Base-by-base conservation (phyloP, 2,797 vertebrate genomes). In the Manis javanica region DNA sequence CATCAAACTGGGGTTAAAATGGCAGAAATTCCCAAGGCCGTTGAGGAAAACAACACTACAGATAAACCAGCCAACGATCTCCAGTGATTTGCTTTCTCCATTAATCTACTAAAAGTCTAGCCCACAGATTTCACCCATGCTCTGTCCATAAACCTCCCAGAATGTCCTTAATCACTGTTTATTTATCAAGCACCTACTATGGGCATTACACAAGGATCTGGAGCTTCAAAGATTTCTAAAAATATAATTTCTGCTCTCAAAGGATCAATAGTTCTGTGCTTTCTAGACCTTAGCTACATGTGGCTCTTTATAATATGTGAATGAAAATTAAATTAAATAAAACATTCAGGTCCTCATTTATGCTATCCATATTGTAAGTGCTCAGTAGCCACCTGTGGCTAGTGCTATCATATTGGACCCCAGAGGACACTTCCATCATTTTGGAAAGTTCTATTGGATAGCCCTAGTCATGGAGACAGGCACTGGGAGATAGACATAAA, bases 101-200 rank as follows among this genome's bases (percentile, higher is more conserved):
- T 64, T 26, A 42, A 68, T 59, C n/a, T 39, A 39, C 42, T n/a
- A 59, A 77, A 61, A 64, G 63, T 97, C 29, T 0, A 1, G 74
- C 2, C 74, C 95, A 96, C 42, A 23, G 74, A 88, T 94, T 88
- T 94, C 29, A 74, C 19, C 53, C 42, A 49, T 3, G 16, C 29
- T 16, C 34, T 69, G 55, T 59, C 72, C 16, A 86, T 59, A 74
- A 87, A 71, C 18, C 19, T 42, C 51, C 46, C 39, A 55, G 51
- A 55, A 46, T 9, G 8, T 7, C 18, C 5, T 59, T 34, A 49
- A 24, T 69, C 6, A 12, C 2, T 18, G 46, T 34, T 81, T 91
- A 61, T 77, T 64, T 53, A 57, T 31, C 8, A 0, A 69, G 18
- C 93, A 64, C 31, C 13, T 55, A 29, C 26, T 74, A 7, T 4